Percentiles rank a stretch among this genome's conserved stretches.
Evolutionary conservation across 1,140 invertebrate genomes (phyloP).

Genomic region (Arctopsyche grandis): DNA sequence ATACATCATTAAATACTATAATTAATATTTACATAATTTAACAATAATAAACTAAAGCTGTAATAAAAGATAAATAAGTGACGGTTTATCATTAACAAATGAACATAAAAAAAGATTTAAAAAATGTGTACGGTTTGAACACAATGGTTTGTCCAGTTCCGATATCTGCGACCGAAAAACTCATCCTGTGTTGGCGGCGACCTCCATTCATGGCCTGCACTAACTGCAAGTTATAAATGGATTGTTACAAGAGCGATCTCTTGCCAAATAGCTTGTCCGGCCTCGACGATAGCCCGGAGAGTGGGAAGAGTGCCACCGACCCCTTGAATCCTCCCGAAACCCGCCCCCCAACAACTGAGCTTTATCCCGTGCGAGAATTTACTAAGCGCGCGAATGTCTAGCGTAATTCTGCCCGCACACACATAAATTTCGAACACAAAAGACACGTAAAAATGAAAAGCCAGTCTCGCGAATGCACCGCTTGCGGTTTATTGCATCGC

Average conservation of each 20-base stretch:
- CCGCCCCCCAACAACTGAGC: background rate
- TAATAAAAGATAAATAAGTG: too few relatives aligned
- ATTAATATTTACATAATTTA: too few relatives aligned
- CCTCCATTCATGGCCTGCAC: conserved; percentile 5
- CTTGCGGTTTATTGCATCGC: background rate
- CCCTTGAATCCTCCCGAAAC: background rate
- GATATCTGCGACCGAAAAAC: too few relatives aligned
- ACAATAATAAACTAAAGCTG: too few relatives aligned
- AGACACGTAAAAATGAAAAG: background rate
- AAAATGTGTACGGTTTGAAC: background rate
- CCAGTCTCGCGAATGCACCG: background rate
- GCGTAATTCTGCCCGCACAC: background rate
- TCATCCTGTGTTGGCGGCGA: background rate
- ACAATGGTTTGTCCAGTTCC: too few relatives aligned
- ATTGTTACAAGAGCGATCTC: conserved; percentile 51
- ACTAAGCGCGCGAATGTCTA: background rate
- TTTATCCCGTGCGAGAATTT: background rate
- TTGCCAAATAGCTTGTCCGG: conserved; percentile 54
- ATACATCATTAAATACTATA: too few relatives aligned
- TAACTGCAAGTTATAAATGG: conserved; percentile 54
- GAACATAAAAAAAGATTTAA: too few relatives aligned
- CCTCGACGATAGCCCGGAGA: conserved; percentile 27
- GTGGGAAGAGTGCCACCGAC: background rate
- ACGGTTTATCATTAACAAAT: too few relatives aligned
- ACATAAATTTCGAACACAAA: background rate